These are phyloP conservation scores for Hydropotes inermis DNA, from an alignment of 2,113 vertebrate species.

Conservation along the genomic window DNA sequence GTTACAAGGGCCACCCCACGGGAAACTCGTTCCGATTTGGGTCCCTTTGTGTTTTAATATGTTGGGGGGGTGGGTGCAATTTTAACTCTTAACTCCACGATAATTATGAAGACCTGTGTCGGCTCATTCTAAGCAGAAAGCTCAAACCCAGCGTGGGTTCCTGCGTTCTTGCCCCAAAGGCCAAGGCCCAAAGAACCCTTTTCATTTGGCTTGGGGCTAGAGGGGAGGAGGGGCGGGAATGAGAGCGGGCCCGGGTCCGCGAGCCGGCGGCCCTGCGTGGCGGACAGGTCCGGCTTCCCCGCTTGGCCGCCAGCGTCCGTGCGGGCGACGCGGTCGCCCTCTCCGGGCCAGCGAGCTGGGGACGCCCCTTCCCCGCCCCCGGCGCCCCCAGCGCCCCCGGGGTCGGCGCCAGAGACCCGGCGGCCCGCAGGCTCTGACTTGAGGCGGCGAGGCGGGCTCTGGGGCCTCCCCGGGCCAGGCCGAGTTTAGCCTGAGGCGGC, in stretches of 20 bases:
- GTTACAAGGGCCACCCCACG: not conserved
- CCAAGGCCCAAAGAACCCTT: constrained; percentile 52
- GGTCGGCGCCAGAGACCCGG: not conserved
- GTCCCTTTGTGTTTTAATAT: not conserved
- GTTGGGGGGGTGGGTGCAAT: not conserved
- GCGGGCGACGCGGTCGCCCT: not conserved
- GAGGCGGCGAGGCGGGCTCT: not conserved
- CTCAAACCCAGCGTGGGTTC: constrained; percentile 32
- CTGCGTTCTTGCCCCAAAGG: not conserved
- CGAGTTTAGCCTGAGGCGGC: not conserved
- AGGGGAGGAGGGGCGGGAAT: not conserved
- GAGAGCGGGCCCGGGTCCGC: constrained; percentile 2
- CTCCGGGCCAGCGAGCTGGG: not conserved
- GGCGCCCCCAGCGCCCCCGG: not conserved
- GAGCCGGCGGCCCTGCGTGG: not conserved
- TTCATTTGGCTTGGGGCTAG: constrained; percentile 36
- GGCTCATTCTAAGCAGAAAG: not conserved
- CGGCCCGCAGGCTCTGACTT: not conserved
- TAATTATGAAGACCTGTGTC: not conserved
- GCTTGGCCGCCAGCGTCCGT: not conserved
- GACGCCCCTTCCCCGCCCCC: not conserved
- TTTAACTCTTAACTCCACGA: not conserved
- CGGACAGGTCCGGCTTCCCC: not conserved
- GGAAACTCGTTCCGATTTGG: not conserved
- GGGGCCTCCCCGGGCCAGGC: not conserved